Base-by-base conservation (phyloP, 2,113 vertebrate genomes). In the Ancistrus triradiatus region DNA sequence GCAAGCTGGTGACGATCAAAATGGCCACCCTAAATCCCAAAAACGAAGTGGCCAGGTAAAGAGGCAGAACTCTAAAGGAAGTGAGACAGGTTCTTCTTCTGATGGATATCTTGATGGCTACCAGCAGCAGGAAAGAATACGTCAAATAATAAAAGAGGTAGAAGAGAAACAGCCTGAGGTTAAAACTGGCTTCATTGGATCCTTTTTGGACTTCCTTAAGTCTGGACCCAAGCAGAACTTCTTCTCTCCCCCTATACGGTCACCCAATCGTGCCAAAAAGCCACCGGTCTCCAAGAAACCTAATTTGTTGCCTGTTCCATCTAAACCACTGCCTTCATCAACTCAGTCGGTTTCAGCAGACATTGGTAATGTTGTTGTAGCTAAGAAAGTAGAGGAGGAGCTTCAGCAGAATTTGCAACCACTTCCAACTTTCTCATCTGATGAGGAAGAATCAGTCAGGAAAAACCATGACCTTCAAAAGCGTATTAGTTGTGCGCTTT, bases 131-230 rank as follows among this genome's bases (percentile, higher is more conserved):
- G 96, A 98, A 80, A 92, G 91, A 76, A 98, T 98, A 82, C 86
- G 93, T 73, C 95, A 96, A 81, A 98, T 97, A 85, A 96, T 98
- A 59, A 91, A 90, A 73, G 96, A 98, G 78, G 95, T 98, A 38
- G 96, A 98, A 72, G 96, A 98, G 82, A 98, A 97, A 69, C 96
- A 98, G 47, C 96, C 96, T 55, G 96, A 98, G 78, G 93, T 98
- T 65, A 98, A 94, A 87, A 97, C 90, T 27, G 96, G 96, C 63
- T 98, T 98, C 77, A 94, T 98, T 5, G 96, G 92, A 44, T 98
- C 96, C 69, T 98, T 98, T 82, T 87, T 98, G 70, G 96, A 98
- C 86, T 98, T 98, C 75, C 84, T 98, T 3, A 98, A 98, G 76
- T 96, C 93, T 60, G 96, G 95, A 43, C 94, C 95, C 60, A 96